These are phyloP conservation scores for Tonatia bakeri DNA, from an alignment of 2,113 vertebrate species.

Conservation along the genomic window DNA sequence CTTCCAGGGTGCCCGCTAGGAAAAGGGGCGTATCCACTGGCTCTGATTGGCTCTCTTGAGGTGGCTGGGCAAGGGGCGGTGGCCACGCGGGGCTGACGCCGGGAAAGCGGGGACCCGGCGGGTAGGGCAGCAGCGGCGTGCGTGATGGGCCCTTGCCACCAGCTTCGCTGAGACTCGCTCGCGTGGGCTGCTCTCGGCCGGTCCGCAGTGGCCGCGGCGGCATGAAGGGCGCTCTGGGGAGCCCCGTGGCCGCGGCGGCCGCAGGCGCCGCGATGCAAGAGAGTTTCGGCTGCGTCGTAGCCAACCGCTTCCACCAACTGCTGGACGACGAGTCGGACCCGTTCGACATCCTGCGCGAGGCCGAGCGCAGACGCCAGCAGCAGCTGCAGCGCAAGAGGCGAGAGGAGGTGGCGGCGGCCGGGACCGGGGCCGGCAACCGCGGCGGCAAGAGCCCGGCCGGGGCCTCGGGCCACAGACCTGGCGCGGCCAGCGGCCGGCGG, in stretches of 20 bases:
- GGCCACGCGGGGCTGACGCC: not conserved
- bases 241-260: slow-evolving; percentile 65
- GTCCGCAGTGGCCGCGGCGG: not conserved
- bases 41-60: not conserved
- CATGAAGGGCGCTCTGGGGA: slow-evolving; percentile 79
- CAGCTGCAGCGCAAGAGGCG: slow-evolving; percentile 76
- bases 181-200: not conserved
- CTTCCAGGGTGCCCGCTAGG: not conserved
- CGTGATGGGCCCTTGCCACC: slow-evolving; percentile 21
- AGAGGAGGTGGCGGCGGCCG: slow-evolving; percentile 64
- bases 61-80: not conserved
- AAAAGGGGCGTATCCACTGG: not conserved
- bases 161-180: not conserved
- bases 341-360: slow-evolving; percentile 86
- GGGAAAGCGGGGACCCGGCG: not conserved
- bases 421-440: not conserved
- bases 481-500: slow-evolving; percentile 73
- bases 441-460: slow-evolving; percentile 20
- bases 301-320: slow-evolving; percentile 91
- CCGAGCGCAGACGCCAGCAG: slow-evolving; percentile 81
- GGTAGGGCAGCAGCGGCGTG: not conserved
- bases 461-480: slow-evolving; percentile 55
- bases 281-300: slow-evolving; percentile 86
- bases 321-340: slow-evolving; percentile 91
- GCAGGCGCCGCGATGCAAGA: slow-evolving; percentile 78